phyloP scores from a whole-genome alignment of 1,140 invertebrate genomes.

The Lepidostoma basale region DNA sequence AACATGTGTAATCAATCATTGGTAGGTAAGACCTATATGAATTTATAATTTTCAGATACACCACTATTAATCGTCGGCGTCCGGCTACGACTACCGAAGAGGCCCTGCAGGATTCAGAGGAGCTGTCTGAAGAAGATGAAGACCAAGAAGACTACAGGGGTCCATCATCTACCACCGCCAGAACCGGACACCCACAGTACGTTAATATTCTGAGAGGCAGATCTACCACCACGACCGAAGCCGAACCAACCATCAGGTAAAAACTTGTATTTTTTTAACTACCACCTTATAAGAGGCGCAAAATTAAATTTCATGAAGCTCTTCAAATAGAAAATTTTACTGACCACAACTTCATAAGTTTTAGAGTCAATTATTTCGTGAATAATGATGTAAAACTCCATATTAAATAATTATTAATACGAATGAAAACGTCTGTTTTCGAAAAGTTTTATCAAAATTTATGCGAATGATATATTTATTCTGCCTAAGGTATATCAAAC shows the following conservation, averaged over 20 bases:
- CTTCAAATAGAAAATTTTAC: too few species aligned
- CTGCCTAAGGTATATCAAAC: too few species aligned
- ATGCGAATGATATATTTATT: too few species aligned
- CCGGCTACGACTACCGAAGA: constrained; percentile 48
- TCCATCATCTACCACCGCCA: constrained; percentile 46
- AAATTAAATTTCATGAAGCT: too few species aligned
- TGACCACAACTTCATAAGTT: too few species aligned
- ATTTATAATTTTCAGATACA: constrained; percentile 51
- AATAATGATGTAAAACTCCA: too few species aligned
- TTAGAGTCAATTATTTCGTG: too few species aligned
- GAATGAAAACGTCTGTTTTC: too few species aligned
- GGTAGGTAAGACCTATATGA: neutral
- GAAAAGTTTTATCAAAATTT: too few species aligned
- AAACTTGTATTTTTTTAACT: neutral
- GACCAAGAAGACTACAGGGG: constrained; percentile 20
- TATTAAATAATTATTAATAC: too few species aligned
- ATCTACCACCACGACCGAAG: constrained; percentile 58
- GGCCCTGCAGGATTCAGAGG: constrained; percentile 52
- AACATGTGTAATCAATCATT: neutral
- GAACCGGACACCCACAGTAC: constrained; percentile 63
- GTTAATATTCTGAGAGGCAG: constrained; percentile 69
- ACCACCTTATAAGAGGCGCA: neutral
- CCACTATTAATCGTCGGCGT: constrained; percentile 62
- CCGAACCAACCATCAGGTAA: constrained; percentile 34
- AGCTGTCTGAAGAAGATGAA: constrained; percentile 50